A percentile compares a stretch with the other conserved stretches of the same genome.
These are phyloP conservation scores for Sicus ferrugineus DNA, from an alignment of 2,888 invertebrate genomes.

Conservation along the genomic window DNA sequence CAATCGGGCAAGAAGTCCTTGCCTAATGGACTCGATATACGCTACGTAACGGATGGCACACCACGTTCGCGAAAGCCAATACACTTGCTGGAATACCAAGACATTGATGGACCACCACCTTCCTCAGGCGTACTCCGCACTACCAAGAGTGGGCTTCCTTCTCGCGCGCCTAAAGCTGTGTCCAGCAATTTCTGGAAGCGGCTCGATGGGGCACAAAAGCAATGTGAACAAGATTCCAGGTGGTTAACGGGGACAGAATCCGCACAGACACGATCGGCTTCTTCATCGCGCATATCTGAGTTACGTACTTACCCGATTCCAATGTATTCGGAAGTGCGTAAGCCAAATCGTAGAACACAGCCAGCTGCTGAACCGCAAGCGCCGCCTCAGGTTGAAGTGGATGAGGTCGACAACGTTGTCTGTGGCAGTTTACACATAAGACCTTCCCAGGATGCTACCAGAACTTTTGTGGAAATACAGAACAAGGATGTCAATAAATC, in stretches of 20 bases:
- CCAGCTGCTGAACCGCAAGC: background rate
- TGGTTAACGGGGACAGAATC: slow-evolving; percentile 35
- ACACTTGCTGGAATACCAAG: slow-evolving; percentile 67
- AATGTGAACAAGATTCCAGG: slow-evolving; percentile 44
- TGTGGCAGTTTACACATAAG: slow-evolving; percentile 61
- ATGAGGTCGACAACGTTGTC: slow-evolving; percentile 52
- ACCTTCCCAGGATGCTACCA: slow-evolving; percentile 50
- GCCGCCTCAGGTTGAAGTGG: slow-evolving; percentile 30
- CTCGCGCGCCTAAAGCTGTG: slow-evolving; percentile 55
- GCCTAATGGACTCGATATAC: slow-evolving; percentile 66
- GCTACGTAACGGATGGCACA: slow-evolving; percentile 76
- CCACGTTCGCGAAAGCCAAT: slow-evolving; percentile 78
- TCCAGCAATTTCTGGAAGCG: slow-evolving; percentile 73
- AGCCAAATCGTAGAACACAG: slow-evolving; percentile 44
- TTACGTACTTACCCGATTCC: slow-evolving; percentile 54
- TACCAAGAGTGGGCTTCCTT: slow-evolving; percentile 58
- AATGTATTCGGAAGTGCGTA: slow-evolving; percentile 61
- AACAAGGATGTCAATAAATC: slow-evolving; percentile 56
- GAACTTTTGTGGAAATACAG: slow-evolving; percentile 57
- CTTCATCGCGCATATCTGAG: slow-evolving; percentile 56
- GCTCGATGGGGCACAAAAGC: slow-evolving; percentile 66
- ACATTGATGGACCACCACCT: slow-evolving; percentile 41
- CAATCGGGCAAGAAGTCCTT: slow-evolving; percentile 56
- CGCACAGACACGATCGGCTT: slow-evolving; percentile 55
- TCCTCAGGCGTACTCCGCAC: slow-evolving; percentile 57